Base-by-base conservation (phyloP, 1,140 invertebrate species). In the Drosophila mauritiana region DNA sequence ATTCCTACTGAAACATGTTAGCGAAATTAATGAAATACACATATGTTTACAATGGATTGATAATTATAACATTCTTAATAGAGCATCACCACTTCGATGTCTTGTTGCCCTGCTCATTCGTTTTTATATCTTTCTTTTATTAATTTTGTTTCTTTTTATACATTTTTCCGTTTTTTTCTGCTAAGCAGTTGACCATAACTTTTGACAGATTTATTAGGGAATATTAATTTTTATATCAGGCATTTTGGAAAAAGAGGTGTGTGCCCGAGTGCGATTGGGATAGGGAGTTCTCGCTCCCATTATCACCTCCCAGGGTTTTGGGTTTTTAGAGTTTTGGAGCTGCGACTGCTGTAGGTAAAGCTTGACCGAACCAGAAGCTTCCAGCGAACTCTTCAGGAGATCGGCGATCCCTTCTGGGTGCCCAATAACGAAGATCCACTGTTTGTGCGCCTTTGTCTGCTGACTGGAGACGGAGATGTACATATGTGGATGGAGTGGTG, bases 161-260 rank as follows among this genome's bases (percentile, higher is more conserved):
- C 27, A 12, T 34, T 34, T 17, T 49, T 5, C 10, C 27, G n/a
- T 42, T 40, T 27, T 48, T 39, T 61, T 31, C 45, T 81, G 74
- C 68, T 75, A 62, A 72, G 74, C 62, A 82, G 57, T 88, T 82
- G 78, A 57, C 69, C 75, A 82, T 86, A 82, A 77, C 62, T 86
- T 83, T 76, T 82, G 82, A 86, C 82, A 88, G 83, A 88, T 86
- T 88, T 88, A 86, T 86, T 86, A 73, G 82, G 82, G 45, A 88
- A 83, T 86, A 83, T 83, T 79, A 88, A 86, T 86, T 79, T 86
- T 83, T 79, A 69, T 77, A 77, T 43, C 48, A 48, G 40, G 20
- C 22, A 72, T 72, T 64, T 36, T 80, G 34, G 36, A 62, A 49
- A 49, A 11, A 37, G 40, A 80, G 78, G 76, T 72, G 80, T 73